A percentile compares a stretch with the other conserved stretches of the same genome.
These are phyloP conservation scores for Uropetala carovei DNA, from an alignment of 2,888 invertebrate genomes.

Conservation along the genomic window DNA sequence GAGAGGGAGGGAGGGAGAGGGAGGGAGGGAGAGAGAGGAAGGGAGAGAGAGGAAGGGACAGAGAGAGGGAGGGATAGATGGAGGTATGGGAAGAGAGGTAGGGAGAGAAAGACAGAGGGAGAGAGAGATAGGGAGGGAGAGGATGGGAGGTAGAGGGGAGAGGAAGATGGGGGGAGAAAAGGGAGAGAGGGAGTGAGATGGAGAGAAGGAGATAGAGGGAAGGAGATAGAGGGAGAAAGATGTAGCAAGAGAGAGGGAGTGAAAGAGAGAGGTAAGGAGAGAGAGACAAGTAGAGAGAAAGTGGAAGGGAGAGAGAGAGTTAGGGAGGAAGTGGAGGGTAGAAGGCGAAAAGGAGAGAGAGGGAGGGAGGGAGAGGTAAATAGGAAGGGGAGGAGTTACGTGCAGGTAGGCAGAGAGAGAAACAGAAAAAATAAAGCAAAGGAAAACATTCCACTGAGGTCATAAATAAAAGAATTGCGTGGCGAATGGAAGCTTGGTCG, in stretches of 20 bases:
- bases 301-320: too few relatives aligned
- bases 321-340: too few relatives aligned
- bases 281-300: too few relatives aligned
- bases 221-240: too few relatives aligned
- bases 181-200: too few relatives aligned
- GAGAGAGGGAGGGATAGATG: background rate
- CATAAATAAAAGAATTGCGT: conserved; percentile 18
- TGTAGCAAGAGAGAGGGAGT: too few relatives aligned
- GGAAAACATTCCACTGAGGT: background rate
- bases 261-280: too few relatives aligned
- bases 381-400: conserved; percentile 2
- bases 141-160: conserved; percentile 1
- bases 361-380: background rate
- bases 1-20: background rate
- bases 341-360: background rate
- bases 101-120: background rate
- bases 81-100: background rate
- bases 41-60: conserved; percentile 21
- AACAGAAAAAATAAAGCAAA: background rate
- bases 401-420: background rate
- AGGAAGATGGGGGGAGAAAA: background rate
- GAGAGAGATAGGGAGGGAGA: background rate
- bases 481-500: background rate
- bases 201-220: too few relatives aligned
- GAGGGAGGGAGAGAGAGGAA: background rate